These are phyloP conservation scores for Pherbina coryleti DNA, from an alignment of 2,888 invertebrate species.

Conservation along the genomic window DNA sequence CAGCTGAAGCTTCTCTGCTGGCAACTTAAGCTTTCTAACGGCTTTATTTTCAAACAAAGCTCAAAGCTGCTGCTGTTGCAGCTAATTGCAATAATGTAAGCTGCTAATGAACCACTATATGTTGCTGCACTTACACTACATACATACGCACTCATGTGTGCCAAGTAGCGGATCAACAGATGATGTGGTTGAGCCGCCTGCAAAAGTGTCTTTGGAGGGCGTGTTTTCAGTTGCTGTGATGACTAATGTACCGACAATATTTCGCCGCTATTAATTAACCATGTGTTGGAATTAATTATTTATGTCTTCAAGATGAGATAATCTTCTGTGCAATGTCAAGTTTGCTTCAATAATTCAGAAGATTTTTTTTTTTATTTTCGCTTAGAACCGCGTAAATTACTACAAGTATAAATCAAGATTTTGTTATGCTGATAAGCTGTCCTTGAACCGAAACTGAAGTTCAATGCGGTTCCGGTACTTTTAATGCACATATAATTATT, in stretches of 20 bases:
- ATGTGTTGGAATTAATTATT: neutral
- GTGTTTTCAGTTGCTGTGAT: neutral
- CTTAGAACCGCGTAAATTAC: too few species aligned
- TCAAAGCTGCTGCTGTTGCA: neutral
- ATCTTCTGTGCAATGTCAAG: neutral
- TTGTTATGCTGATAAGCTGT: too few species aligned
- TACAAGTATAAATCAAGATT: too few species aligned
- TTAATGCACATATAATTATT: too few species aligned
- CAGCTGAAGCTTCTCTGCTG: neutral
- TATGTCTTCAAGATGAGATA: neutral
- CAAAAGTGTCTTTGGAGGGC: neutral
- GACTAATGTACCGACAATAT: neutral
- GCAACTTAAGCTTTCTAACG: neutral
- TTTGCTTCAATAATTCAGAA: too few species aligned
- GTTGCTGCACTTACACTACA: neutral
- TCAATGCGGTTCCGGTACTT: too few species aligned
- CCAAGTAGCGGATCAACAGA: too few species aligned
- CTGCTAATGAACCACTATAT: constrained; percentile 12
- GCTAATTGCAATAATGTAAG: constrained; percentile 14
- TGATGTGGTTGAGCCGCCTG: neutral
- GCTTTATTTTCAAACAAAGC: neutral
- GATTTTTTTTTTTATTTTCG: too few species aligned
- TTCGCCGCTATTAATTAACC: neutral
- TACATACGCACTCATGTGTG: too few species aligned
- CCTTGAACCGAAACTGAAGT: too few species aligned